Evolutionary conservation across 2,888 invertebrate genomes (phyloP), one percentile per base, ranked within the genome.

Genomic region (Volucella inflata): DNA sequence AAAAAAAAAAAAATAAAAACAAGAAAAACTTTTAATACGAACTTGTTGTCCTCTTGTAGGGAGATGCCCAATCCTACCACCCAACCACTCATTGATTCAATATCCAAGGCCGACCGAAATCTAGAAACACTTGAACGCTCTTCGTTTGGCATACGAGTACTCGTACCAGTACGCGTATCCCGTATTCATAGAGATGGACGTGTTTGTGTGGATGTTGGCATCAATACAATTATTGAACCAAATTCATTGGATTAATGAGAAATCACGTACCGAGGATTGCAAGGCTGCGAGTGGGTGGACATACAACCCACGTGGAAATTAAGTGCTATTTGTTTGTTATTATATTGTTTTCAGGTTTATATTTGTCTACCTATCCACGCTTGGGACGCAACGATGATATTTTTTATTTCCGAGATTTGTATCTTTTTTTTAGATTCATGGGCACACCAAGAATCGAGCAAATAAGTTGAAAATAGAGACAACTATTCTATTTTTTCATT

Each of bases 171-270:
- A 21, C 21, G 1, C n/a, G 12, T 48, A n/a, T 30, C 0, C 10
- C n/a, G 2, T 30, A 21, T 8, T 36, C 62, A 67, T 51, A 57
- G 14, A 59, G 21, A n/a, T 10, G 16, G 21, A 2, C 50, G 17
- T 40, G 17, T 62, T 9, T 67, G 48, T 62, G 65, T 62, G 74
- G 57, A 81, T 70, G 71, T 57, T 85, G 84, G 79, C 88, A 87
- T 87, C 80, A 81, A 85, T 75, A 88, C 89, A 89, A 88, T 89
- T 88, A 88, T 88, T 88, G 87, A 74, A 87, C 85, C 87, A 88
- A 89, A 89, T 89, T 87, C 89, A 85, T 80, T 81, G 88, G 88
- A 89, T 89, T 89, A 88, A 87, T 88, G 87, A 85, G 88, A 88
- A 88, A 87, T 88, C 89, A 89, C 89, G 89, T 88, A 83, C 87